Evolutionary conservation across 1,140 invertebrate genomes (phyloP), one percentile per base, ranked within the genome.

Genomic region (Drosophila sturtevanti): DNA sequence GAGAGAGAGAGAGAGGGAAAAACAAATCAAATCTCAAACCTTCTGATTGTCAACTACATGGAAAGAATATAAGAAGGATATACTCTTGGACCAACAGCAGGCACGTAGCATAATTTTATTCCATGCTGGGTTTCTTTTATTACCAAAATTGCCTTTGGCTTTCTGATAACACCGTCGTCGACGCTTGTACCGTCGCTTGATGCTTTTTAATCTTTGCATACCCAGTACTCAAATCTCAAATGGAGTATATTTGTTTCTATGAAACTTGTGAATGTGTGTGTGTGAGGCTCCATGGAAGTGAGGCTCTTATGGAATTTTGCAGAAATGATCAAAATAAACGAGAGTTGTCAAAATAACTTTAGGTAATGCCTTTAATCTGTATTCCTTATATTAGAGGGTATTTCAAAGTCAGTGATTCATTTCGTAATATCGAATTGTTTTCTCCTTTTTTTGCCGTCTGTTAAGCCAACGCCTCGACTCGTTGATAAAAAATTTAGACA

Each of bases 401-500:
- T 7, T 10, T 11, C 5, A 10, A 48, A 21, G 41, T 11, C 41
- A 4, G 1, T 14, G 12, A 38, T n/a, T n/a, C n/a, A 4, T 11
- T 12, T 37, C 12, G 11, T 12, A 12, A 12, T 12, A 37, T 1
- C 9, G 41, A 48, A 34, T 35, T n/a, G 34, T 16, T 74, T 27
- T 12, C 35, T 41, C 16, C 44, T 61, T 63, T 41, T 41, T 44
- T 51, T 21, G 38, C 31, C 22, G 52, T 35, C 64, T 71, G 68
- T 62, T 63, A 37, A 62, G 58, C 60, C 62, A 69, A 54, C 78
- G 64, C 78, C 68, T 68, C 63, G 52, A 18, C 63, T 51, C 55
- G 74, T 68, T 82, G 81, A 79, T 87, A 77, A 87, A 87, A 87
- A 82, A 79, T 79, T 59, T 76, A 75, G 62, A 54, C 62, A 72